phyloP scores from a whole-genome alignment of 2,797 vertebrate genomes.

The Spinus pinus region DNA sequence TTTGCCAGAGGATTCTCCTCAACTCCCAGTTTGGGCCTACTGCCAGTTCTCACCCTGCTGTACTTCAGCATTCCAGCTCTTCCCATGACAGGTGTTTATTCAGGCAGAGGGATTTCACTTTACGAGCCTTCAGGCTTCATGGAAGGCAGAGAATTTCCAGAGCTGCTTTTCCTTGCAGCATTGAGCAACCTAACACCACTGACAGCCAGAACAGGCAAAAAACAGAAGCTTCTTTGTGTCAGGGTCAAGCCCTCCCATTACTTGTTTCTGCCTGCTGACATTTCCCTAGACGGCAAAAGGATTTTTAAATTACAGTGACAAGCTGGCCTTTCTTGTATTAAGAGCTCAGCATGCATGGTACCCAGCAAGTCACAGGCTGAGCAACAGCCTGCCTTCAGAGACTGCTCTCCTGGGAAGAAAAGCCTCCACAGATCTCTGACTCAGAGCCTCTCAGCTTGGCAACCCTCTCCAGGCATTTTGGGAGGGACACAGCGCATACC shows the following conservation, averaged over 20 bases:
- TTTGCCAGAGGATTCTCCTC: slow-evolving; percentile 4
- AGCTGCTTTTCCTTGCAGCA: neutral
- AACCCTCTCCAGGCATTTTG: neutral
- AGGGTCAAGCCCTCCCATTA: neutral
- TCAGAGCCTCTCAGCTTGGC: neutral
- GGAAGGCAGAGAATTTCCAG: neutral
- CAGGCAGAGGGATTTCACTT: neutral
- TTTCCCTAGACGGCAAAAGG: neutral
- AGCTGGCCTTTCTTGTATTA: neutral
- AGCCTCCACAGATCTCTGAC: neutral
- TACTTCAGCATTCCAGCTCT: slow-evolving; percentile 5
- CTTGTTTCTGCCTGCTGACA: slow-evolving; percentile 27
- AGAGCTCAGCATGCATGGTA: neutral
- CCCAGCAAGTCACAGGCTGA: neutral
- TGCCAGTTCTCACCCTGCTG: neutral
- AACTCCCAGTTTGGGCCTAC: neutral
- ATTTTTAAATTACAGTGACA: slow-evolving; percentile 17
- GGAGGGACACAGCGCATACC: neutral
- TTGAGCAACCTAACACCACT: neutral
- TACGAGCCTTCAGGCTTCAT: neutral
- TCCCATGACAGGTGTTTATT: neutral
- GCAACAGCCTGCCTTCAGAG: neutral
- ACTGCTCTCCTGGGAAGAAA: neutral
- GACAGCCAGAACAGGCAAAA: neutral
- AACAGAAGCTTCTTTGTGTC: slow-evolving; percentile 47